Percentiles rank a stretch among this genome's conserved stretches.
Evolutionary conservation across 2,113 vertebrate genomes (phyloP).

Genomic region (Mixornis gularis): DNA sequence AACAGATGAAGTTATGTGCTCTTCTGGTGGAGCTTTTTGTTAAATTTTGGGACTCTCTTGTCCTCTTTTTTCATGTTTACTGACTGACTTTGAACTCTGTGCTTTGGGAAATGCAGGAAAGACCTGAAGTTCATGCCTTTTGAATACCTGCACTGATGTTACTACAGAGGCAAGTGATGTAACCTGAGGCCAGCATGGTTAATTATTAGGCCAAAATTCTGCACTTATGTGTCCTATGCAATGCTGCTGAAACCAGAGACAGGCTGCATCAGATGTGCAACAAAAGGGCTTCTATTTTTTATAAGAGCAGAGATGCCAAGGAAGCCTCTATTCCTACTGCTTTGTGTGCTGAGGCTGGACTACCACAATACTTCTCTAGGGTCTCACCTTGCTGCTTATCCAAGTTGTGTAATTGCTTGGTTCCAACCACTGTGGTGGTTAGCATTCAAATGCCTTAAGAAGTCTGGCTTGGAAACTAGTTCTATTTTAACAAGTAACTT

Average conservation of each 20-base stretch:
- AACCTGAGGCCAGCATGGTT: not conserved
- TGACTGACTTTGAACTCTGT: not conserved
- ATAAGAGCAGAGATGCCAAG: not conserved
- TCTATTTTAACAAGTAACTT: not conserved
- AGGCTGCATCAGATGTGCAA: not conserved
- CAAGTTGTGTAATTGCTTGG: not conserved
- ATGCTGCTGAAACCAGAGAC: not conserved
- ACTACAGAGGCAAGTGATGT: not conserved
- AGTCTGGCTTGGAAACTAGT: not conserved
- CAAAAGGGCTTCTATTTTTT: not conserved
- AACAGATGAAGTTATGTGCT: not conserved
- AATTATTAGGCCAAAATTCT: not conserved
- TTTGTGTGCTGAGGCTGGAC: not conserved
- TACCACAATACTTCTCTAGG: not conserved
- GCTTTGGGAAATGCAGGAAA: not conserved
- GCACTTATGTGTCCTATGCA: not conserved
- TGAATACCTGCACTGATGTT: not conserved
- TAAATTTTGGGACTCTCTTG: not conserved
- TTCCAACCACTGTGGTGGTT: not conserved
- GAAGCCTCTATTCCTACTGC: not conserved
- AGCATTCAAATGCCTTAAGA: not conserved
- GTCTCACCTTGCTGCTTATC: not conserved
- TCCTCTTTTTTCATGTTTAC: not conserved
- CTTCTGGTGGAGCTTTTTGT: not conserved
- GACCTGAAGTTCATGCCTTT: not conserved